These are phyloP conservation scores for Phrynocephalus versicolor DNA, from an alignment of 2,113 vertebrate species.

Conservation along the genomic window DNA sequence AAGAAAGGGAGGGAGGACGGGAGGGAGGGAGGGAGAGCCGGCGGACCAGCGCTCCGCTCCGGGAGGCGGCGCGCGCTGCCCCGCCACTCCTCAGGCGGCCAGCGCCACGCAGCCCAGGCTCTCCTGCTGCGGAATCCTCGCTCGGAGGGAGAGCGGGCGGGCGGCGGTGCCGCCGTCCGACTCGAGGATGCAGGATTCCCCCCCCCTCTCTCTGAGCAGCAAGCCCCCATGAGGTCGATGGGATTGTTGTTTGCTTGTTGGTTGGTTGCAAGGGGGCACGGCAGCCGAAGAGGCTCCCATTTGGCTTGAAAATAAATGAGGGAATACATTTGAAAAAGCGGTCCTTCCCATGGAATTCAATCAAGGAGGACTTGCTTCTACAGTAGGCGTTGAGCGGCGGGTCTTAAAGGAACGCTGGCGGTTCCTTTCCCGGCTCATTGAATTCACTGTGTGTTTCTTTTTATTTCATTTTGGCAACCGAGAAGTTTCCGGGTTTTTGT, in stretches of 20 bases:
- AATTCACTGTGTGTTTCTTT: not conserved
- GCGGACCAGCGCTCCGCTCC: not conserved
- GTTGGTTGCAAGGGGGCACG: too few relatives aligned
- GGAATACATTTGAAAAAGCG: too few relatives aligned
- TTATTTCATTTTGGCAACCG: too few relatives aligned
- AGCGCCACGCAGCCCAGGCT: not conserved
- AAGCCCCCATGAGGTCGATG: not conserved
- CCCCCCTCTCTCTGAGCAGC: too few relatives aligned
- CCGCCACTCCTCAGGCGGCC: not conserved
- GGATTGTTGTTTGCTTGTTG: too few relatives aligned
- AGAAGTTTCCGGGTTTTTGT: not conserved
- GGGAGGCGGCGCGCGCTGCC: constrained; percentile 15
- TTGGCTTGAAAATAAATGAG: too few relatives aligned
- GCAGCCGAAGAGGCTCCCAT: too few relatives aligned
- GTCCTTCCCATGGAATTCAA: too few relatives aligned
- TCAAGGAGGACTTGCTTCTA: not conserved
- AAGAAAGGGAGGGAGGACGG: too few relatives aligned
- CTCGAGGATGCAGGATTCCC: too few relatives aligned
- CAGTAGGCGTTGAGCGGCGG: not conserved
- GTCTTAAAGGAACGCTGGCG: not conserved
- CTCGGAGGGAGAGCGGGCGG: rapidly evolving
- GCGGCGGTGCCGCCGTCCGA: rapidly evolving
- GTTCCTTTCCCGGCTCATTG: too few relatives aligned
- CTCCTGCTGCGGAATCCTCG: not conserved
- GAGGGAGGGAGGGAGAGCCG: constrained; percentile 10